phyloP scores from a whole-genome alignment of 2,888 invertebrate species.

The Oxytorus armatus region DNA sequence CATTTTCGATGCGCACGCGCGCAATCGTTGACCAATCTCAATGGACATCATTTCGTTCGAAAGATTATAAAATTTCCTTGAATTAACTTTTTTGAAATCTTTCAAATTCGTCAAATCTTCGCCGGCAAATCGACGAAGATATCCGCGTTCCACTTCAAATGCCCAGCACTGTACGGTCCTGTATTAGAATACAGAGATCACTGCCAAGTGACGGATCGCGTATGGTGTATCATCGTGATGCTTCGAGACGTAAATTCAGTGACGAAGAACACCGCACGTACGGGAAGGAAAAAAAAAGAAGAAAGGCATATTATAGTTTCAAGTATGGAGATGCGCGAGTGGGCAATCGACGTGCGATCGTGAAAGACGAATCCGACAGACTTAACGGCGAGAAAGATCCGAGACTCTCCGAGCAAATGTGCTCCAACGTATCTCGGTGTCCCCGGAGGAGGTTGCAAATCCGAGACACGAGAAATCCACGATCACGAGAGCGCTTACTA shows the following conservation, averaged over 20 bases:
- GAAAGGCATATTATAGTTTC: not conserved
- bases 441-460: slow-evolving; percentile 37
- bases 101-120: too few species aligned
- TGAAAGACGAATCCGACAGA: slow-evolving; percentile 46
- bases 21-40: too few species aligned
- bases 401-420: slow-evolving; percentile 1
- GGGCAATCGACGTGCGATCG: slow-evolving; percentile 5
- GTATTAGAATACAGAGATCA: not conserved
- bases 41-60: too few species aligned
- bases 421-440: slow-evolving; percentile 12
- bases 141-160: too few species aligned
- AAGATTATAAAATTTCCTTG: too few species aligned
- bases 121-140: too few species aligned
- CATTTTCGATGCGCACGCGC: too few species aligned
- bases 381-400: slow-evolving; percentile 29
- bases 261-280: slow-evolving; percentile 17
- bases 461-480: slow-evolving; percentile 29
- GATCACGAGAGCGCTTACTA: not conserved
- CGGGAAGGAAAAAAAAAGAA: not conserved
- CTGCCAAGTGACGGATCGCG: slow-evolving; percentile 1
- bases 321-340: not conserved
- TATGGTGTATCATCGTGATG: slow-evolving; percentile 32
- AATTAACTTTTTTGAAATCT: too few species aligned
- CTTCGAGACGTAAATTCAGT: slow-evolving; percentile 1
- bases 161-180: too few species aligned